Base-by-base conservation (phyloP, 2,888 invertebrate species). In the Pheosia tremula region DNA sequence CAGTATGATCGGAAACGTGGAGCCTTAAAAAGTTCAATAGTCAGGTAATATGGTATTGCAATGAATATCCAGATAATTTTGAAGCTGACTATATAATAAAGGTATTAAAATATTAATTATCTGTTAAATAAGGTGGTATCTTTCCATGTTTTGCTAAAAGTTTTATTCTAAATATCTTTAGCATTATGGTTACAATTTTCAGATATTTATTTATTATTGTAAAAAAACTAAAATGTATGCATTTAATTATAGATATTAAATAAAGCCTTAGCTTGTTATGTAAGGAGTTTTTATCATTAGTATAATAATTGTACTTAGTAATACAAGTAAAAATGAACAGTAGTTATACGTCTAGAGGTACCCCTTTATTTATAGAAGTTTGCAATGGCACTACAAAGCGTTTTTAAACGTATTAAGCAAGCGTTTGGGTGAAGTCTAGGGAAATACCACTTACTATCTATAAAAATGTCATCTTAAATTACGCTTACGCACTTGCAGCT, bases 191-290 rank as follows among this genome's bases (percentile, higher is more conserved):
- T 69, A 59, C 61, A 58, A 73, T 62, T 65, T 24, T 70, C 64
- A 70, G 66, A 53, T 70, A 59, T 73, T 66, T 64, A 64, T 72
- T 72, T 70, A 64, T 69, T 61, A 59, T 62, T 59, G 59, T 72
- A 69, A 66, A 66, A 68, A 66, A 68, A 70, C 65, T 69, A 54
- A 61, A 47, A 65, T 74, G 70, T 71, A 66, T 57, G 58, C 61
- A 62, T 56, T 56, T 52, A 59, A 61, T 47, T 62, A 65, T 71
- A 60, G 59, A 67, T 64, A 64, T 71, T 75, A 60, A 73, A 78
- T 78, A 77, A 82, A 81, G 65, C 70, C 71, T 78, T 75, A 73
- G 78, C 75, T 67, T 65, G 64, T 71, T 73, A 61, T 50, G 53
- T 13, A 49, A 58, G 56, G 55, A 10, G 49, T 55, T 65, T 58